phyloP scores from a whole-genome alignment of 2,888 invertebrate species.

The Pachydiplax longipennis region DNA sequence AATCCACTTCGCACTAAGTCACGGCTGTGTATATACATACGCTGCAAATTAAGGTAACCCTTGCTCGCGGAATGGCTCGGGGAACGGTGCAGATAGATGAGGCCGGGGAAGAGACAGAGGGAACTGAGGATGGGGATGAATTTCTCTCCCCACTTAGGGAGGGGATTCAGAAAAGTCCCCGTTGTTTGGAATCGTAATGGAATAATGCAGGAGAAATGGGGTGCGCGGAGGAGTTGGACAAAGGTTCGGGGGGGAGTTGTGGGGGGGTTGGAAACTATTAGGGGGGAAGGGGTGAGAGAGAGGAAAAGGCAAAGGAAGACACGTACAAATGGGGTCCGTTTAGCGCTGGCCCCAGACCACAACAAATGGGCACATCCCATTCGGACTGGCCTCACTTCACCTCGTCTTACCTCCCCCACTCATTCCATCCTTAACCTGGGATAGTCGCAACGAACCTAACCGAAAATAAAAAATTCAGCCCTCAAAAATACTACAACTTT shows the following conservation, averaged over 20 bases:
- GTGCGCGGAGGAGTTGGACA: background rate
- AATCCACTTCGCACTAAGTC: slow-evolving; percentile 35
- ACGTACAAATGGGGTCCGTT: slow-evolving; percentile 30
- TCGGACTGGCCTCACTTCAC: background rate
- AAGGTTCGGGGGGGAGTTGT: background rate
- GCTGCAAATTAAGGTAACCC: background rate
- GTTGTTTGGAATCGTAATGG: slow-evolving; percentile 39
- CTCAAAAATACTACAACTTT: background rate
- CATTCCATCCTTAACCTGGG: background rate
- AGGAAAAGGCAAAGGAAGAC: background rate
- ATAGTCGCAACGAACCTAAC: background rate
- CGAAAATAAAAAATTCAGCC: background rate
- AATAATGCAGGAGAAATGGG: background rate
- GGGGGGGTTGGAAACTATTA: background rate
- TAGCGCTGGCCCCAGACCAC: slow-evolving; percentile 39
- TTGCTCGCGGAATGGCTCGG: background rate
- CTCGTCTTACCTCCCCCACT: background rate
- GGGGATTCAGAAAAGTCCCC: background rate
- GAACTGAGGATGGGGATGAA: background rate
- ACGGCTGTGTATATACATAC: background rate
- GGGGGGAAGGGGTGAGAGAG: background rate
- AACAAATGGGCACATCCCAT: slow-evolving; percentile 17
- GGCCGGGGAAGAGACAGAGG: background rate
- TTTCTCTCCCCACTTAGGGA: background rate
- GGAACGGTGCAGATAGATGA: background rate